Percentiles rank a stretch among this genome's conserved stretches.
These are phyloP conservation scores for Ligdia adustata DNA, from an alignment of 2,888 invertebrate species.

Conservation along the genomic window DNA sequence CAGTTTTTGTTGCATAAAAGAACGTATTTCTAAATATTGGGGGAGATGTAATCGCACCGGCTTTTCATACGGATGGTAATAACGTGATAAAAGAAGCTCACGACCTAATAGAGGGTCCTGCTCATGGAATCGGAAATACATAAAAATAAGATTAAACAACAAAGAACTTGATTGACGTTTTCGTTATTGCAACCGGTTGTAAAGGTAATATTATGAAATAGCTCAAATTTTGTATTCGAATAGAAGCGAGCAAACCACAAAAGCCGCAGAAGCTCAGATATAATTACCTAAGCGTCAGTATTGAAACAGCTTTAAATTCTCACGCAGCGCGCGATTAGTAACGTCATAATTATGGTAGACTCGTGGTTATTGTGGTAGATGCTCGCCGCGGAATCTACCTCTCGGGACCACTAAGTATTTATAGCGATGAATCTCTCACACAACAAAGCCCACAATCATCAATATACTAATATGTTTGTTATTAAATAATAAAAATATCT, in stretches of 20 bases:
- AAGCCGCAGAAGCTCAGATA: conserved; percentile 5
- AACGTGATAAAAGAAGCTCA: conserved; percentile 40
- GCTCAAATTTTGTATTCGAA: neutral
- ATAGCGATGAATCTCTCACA: conserved; percentile 8
- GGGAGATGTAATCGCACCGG: conserved; percentile 49
- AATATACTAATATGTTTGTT: too few relatives aligned
- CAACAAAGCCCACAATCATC: too few relatives aligned
- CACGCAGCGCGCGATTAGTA: conserved; percentile 14
- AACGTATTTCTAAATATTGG: conserved; percentile 42
- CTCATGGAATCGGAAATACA: conserved; percentile 15
- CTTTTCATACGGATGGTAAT: conserved; percentile 45
- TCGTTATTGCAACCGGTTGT: neutral
- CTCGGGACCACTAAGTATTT: conserved; percentile 9
- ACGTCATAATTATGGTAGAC: conserved; percentile 17
- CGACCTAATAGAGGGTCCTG: conserved; percentile 32
- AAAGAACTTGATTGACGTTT: conserved; percentile 13
- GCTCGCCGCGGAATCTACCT: conserved; percentile 15
- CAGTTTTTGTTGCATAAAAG: conserved; percentile 39
- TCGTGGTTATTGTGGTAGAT: conserved; percentile 9
- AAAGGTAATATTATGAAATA: neutral
- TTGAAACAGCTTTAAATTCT: conserved; percentile 14
- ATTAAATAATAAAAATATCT: too few relatives aligned
- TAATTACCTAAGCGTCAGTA: conserved; percentile 7
- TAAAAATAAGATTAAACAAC: conserved; percentile 10
- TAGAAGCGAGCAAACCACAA: neutral